phyloP scores from a whole-genome alignment of 2,888 invertebrate genomes.

The Crossocerus cetratus region DNA sequence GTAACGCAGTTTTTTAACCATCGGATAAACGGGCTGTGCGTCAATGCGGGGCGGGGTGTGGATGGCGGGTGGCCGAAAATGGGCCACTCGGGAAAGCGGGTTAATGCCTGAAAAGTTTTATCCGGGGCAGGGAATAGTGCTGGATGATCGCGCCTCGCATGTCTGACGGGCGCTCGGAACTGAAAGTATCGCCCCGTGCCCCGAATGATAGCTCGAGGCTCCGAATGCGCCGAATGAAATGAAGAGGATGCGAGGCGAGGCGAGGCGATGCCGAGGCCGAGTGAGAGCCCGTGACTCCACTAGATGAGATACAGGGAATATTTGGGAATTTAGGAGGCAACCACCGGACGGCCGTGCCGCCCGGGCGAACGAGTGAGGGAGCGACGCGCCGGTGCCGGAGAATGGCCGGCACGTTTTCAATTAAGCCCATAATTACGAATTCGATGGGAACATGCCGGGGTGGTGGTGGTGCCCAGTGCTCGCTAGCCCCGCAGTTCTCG shows the following conservation, averaged over 20 bases:
- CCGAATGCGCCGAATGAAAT: background rate
- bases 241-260: background rate
- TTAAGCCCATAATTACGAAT: slow-evolving; percentile 72
- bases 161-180: background rate
- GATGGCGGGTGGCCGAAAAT: background rate
- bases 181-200: background rate
- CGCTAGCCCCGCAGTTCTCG: slow-evolving; percentile 9
- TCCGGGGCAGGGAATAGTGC: background rate
- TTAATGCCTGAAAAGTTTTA: background rate
- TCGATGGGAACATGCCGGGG: slow-evolving; percentile 59
- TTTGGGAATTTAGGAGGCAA: slow-evolving; percentile 2
- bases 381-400: slow-evolving; percentile 45
- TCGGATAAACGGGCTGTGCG: too few relatives aligned
- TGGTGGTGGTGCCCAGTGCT: slow-evolving; percentile 9
- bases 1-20: background rate
- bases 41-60: background rate
- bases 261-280: background rate
- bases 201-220: too few relatives aligned
- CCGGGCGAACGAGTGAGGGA: background rate
- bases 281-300: too few relatives aligned
- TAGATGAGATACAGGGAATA: slow-evolving; percentile 1
- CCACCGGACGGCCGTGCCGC: slow-evolving; percentile 10
- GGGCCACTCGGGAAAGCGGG: background rate
- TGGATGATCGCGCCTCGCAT: background rate
- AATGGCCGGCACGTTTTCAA: slow-evolving; percentile 65